phyloP scores from a whole-genome alignment of 1,140 invertebrate species.

The Drosophila tsacasi region DNA sequence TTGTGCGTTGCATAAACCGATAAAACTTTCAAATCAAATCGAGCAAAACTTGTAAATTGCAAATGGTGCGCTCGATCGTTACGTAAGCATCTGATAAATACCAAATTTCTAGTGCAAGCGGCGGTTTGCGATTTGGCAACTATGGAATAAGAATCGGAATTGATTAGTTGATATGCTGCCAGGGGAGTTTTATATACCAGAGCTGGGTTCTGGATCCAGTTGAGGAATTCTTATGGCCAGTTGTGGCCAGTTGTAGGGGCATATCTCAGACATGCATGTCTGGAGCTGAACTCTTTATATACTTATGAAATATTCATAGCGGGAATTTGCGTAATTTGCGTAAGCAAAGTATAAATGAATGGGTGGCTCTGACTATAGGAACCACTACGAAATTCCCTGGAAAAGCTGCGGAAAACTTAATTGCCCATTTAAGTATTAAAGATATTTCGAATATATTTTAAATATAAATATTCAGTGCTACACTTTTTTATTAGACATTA shows the following conservation, averaged over 20 bases:
- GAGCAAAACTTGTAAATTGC: slow-evolving; percentile 40
- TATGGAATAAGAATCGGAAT: slow-evolving; percentile 39
- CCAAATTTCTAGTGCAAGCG: slow-evolving; percentile 47
- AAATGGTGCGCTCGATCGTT: slow-evolving; percentile 45
- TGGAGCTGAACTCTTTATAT: slow-evolving; percentile 24
- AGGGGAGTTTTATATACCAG: not conserved
- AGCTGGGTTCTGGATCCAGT: not conserved
- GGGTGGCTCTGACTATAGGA: not conserved
- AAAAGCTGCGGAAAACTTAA: not conserved
- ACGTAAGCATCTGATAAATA: slow-evolving; percentile 78
- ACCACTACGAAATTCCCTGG: not conserved
- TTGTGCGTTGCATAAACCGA: slow-evolving; percentile 66
- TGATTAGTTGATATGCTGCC: slow-evolving; percentile 51
- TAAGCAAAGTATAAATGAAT: slow-evolving; percentile 13
- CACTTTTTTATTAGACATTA: not conserved
- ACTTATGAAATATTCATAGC: slow-evolving; percentile 61
- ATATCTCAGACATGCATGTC: slow-evolving; percentile 8
- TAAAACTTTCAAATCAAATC: slow-evolving; percentile 60
- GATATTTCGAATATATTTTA: not conserved
- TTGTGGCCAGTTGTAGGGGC: not conserved
- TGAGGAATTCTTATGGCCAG: not conserved
- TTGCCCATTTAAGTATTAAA: not conserved
- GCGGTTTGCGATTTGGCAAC: slow-evolving; percentile 40
- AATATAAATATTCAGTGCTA: not conserved
- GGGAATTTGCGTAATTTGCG: slow-evolving; percentile 39